These are phyloP conservation scores for Phrynosoma platyrhinos DNA, from an alignment of 2,113 vertebrate species.

Conservation along the genomic window DNA sequence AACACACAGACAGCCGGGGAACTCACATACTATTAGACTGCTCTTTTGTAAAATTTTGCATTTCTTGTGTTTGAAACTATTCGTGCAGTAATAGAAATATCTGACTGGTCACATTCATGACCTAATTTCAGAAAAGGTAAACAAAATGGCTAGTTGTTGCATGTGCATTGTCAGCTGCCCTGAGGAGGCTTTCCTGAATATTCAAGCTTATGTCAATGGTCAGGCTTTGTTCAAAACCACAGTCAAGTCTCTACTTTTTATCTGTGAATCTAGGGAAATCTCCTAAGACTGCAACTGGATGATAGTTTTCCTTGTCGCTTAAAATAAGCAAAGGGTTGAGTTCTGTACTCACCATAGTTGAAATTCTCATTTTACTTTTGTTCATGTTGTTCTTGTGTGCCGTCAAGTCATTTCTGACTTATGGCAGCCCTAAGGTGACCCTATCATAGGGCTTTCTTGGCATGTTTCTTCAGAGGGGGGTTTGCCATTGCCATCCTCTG, in stretches of 20 bases:
- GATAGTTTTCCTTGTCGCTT: conserved; percentile 18
- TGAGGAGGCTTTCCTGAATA: conserved; percentile 29
- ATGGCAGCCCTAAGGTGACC: too few relatives aligned
- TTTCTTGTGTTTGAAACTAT: background rate
- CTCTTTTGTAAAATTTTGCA: conserved; percentile 21
- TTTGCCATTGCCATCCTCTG: too few relatives aligned
- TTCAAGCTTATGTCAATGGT: background rate
- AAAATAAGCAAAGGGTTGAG: background rate
- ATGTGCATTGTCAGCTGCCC: background rate
- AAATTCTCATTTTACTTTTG: too few relatives aligned
- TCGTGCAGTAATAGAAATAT: conserved; percentile 4
- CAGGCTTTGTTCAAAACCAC: background rate
- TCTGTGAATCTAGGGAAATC: conserved; percentile 39
- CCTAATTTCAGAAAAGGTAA: conserved; percentile 35
- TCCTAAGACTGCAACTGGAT: background rate
- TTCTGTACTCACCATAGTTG: too few relatives aligned
- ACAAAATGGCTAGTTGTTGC: background rate
- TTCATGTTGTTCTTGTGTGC: too few relatives aligned
- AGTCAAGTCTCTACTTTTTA: conserved; percentile 20
- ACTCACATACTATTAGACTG: conserved; percentile 14
- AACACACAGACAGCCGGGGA: background rate
- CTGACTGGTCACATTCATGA: conserved; percentile 31
- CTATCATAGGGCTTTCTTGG: too few relatives aligned
- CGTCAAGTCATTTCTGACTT: too few relatives aligned
- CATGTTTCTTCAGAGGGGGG: too few relatives aligned